Conservation (phyloP, 1,140 invertebrate species). For the Pogonomyrmex barbatus region DNA sequence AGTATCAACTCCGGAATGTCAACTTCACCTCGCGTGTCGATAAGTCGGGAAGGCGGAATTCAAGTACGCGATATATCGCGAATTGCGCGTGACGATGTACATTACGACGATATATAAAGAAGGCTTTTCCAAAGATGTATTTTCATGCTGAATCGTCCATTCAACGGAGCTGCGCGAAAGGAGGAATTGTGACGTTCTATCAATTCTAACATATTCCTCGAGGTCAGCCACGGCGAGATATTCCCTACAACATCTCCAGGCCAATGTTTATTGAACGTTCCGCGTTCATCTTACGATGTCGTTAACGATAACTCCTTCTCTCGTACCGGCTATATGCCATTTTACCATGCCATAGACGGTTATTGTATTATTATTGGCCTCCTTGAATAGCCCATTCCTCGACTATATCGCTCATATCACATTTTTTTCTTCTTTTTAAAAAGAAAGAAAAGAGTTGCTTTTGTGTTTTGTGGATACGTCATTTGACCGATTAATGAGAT, state of each 20-base stretch:
- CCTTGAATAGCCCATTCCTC: constrained; percentile 44
- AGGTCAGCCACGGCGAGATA: neutral
- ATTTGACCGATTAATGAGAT: neutral
- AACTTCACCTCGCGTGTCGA: constrained; percentile 15
- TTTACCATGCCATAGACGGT: constrained; percentile 39
- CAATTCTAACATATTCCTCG: constrained; percentile 29
- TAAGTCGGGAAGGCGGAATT: constrained; percentile 22
- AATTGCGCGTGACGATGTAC: constrained; percentile 30
- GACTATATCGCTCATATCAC: neutral
- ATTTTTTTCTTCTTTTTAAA: constrained; percentile 5
- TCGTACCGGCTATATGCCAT: neutral
- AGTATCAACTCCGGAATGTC: constrained; percentile 33
- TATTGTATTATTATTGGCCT: constrained; percentile 63
- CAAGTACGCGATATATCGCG: neutral
- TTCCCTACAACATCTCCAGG: neutral
- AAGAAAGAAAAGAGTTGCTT: neutral
- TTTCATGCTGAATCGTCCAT: constrained; percentile 26
- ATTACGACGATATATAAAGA: neutral
- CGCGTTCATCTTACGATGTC: constrained; percentile 5
- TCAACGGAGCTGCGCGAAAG: neutral
- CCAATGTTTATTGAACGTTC: constrained; percentile 50
- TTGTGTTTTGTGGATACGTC: neutral
- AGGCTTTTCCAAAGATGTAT: constrained; percentile 4
- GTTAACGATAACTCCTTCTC: constrained; percentile 22
- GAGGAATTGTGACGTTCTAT: constrained; percentile 23